A percentile compares a stretch with the other conserved stretches of the same genome.
These are phyloP conservation scores for Aphaenogaster floridana DNA, from an alignment of 1,140 invertebrate genomes.

Conservation along the genomic window DNA sequence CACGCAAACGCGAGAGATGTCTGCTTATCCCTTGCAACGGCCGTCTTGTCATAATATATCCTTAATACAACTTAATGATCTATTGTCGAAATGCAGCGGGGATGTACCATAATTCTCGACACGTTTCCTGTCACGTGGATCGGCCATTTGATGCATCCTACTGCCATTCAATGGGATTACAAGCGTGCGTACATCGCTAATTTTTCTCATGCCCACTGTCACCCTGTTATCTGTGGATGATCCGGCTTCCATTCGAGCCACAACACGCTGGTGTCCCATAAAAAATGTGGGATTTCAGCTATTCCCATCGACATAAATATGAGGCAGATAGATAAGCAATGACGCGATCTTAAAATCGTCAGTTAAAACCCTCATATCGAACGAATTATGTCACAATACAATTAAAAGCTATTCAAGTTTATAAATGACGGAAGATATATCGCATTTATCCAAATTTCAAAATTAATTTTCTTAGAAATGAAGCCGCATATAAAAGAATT, in stretches of 20 bases:
- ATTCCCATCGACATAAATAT: slow-evolving; percentile 54
- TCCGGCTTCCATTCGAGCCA: slow-evolving; percentile 68
- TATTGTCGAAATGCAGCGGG: slow-evolving; percentile 79
- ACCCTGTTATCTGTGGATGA: slow-evolving; percentile 74
- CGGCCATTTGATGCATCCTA: slow-evolving; percentile 77
- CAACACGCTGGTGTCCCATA: slow-evolving; percentile 69
- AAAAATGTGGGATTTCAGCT: slow-evolving; percentile 70
- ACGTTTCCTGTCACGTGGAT: slow-evolving; percentile 84
- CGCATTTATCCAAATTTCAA: background rate
- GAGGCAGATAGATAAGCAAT: slow-evolving; percentile 51
- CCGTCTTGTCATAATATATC: slow-evolving; percentile 84
- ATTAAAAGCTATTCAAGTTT: background rate
- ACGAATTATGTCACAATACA: background rate
- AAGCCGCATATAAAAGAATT: background rate
- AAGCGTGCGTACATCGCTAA: slow-evolving; percentile 81
- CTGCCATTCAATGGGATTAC: slow-evolving; percentile 81
- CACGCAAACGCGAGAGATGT: slow-evolving; percentile 27
- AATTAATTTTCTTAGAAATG: slow-evolving; percentile 1
- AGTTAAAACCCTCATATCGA: background rate
- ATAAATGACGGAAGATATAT: background rate
- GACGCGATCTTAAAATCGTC: slow-evolving; percentile 11
- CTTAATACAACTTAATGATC: slow-evolving; percentile 82
- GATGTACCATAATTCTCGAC: slow-evolving; percentile 82
- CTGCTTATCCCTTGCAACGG: slow-evolving; percentile 65
- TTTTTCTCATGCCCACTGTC: slow-evolving; percentile 81